These are phyloP conservation scores for Kryptopterus vitreolus DNA, from an alignment of 2,797 vertebrate genomes.

Conservation along the genomic window DNA sequence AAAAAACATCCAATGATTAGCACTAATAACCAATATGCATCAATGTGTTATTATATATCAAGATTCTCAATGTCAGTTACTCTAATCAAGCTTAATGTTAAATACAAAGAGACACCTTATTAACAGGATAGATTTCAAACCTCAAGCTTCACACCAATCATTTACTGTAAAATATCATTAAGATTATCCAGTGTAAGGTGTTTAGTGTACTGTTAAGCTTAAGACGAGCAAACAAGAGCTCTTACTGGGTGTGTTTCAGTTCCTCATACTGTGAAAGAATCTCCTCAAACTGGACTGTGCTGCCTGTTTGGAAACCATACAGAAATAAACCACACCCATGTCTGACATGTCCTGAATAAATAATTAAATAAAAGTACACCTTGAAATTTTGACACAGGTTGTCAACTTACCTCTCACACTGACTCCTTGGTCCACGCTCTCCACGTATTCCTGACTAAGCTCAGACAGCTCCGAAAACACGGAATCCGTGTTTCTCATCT, in stretches of 20 bases:
- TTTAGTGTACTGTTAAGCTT: not conserved
- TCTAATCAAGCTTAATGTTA: not conserved
- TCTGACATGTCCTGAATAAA: not conserved
- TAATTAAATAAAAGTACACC: no score
- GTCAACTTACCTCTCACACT: slow-evolving; percentile 69
- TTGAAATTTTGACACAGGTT: not conserved
- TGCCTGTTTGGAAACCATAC: slow-evolving; percentile 60
- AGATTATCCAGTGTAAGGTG: not conserved
- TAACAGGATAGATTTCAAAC: not conserved
- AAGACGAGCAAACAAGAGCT: slow-evolving; percentile 44
- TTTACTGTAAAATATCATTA: not conserved
- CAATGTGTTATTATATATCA: not conserved
- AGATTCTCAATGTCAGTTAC: not conserved
- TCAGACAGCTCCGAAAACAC: slow-evolving; percentile 79
- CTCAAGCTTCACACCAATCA: not conserved
- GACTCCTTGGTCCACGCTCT: slow-evolving; percentile 77
- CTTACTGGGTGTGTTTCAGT: slow-evolving; percentile 79
- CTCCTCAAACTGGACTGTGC: slow-evolving; percentile 75
- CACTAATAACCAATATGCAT: not conserved
- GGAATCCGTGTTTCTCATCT: slow-evolving; percentile 77
- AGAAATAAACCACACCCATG: not conserved
- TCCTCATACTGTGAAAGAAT: slow-evolving; percentile 77
- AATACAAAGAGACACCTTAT: not conserved
- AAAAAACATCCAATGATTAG: not conserved
- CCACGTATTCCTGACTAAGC: slow-evolving; percentile 76